Evolutionary conservation across 2,888 invertebrate species (phyloP), one percentile per base, ranked within the genome.

Genomic region (Caenorhabditis wallacei): DNA sequence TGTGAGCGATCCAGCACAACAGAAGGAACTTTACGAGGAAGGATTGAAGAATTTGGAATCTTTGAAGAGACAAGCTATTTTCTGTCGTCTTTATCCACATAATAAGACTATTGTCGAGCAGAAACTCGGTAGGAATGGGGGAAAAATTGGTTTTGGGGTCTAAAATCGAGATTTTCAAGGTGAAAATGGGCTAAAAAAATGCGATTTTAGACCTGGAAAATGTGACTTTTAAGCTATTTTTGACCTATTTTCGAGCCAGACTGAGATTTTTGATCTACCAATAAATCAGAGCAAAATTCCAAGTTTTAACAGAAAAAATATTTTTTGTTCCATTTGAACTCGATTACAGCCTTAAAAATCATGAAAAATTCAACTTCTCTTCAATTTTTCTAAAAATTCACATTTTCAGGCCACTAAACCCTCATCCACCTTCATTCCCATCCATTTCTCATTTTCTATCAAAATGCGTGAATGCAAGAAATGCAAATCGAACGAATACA

Each of bases 401-500:
- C 5, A 5, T 69, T 80, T 72, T 72, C 80, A 80, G 72, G 57
- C 22, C 53, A 59, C 24, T 76, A 76, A 75, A 5, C 26, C n/a
- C 30, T 59, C 70, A 16, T 20, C 37, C 54, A 54, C 20, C 3
- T 40, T 13, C 8, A 3, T 30, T 30, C 30, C 30, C 30, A n/a
- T n/a, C n/a, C n/a, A n/a, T n/a, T n/a, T n/a, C n/a, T n/a, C n/a
- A n/a, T 30, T 30, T 30, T 30, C 30, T 30, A 56, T 40, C 37
- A 87, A 74, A 54, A 89, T 90, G 90, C 88, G 89, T 22, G 95
- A 95, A 95, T 97, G 98, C 94, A 97, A 97, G 84, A 95, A 97
- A 93, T 98, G 98, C 93, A 97, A 97, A 94, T 97, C 97, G 48
- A 96, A 93, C 61, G 98, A 98, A 93, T 98, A 97, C 92, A 95